phyloP scores from a whole-genome alignment of 92 coral and sea anemone species.

The Epizoanthus ramosus region DNA sequence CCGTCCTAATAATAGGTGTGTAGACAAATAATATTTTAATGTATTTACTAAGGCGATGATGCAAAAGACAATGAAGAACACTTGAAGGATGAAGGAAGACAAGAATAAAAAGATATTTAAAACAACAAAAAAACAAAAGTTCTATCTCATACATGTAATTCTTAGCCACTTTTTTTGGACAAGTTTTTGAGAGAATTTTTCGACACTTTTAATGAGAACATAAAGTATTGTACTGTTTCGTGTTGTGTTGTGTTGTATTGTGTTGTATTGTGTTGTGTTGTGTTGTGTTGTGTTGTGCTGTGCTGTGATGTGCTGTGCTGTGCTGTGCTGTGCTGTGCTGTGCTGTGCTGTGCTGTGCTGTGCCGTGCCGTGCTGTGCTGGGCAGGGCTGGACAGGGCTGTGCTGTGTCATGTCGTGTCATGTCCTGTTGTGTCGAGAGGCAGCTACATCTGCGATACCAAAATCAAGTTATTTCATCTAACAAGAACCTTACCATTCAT shows the following conservation, averaged over 20 bases:
- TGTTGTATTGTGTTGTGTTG: not conserved
- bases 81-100: too few relatives aligned
- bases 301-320: not conserved
- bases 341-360: not conserved
- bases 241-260: not conserved
- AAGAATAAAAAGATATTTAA: too few relatives aligned
- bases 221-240: not conserved
- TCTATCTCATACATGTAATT: too few relatives aligned
- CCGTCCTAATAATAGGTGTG: conserved; percentile 69
- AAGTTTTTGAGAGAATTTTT: too few relatives aligned
- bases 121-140: too few relatives aligned
- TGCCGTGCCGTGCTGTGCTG: not conserved
- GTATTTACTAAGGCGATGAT: too few relatives aligned
- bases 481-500: conserved; percentile 79
- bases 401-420: not conserved
- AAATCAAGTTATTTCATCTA: not conserved
- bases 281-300: not conserved
- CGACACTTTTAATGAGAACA: too few relatives aligned
- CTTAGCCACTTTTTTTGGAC: too few relatives aligned
- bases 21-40: too few relatives aligned
- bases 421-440: too few relatives aligned
- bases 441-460: not conserved
- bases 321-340: not conserved
- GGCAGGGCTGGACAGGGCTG: not conserved
- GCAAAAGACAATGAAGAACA: too few relatives aligned